Evolutionary conservation across 1,140 invertebrate genomes (phyloP).

Genomic region (Lucilia cuprina): DNA sequence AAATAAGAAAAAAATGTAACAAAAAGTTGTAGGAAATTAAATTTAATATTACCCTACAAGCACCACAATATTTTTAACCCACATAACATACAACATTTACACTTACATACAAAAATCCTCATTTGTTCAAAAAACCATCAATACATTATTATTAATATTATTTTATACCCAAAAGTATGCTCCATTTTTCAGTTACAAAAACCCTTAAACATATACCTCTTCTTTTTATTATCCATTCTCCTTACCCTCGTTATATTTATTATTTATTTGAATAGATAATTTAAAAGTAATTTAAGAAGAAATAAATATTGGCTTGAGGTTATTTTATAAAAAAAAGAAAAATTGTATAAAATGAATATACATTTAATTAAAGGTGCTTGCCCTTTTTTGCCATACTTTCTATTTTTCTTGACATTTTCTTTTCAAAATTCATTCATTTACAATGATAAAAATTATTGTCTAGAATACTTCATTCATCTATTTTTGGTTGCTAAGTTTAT

Average conservation of each 20-base stretch:
- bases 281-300: background rate
- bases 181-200: background rate
- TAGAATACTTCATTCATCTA: background rate
- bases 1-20: background rate
- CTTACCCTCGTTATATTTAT: background rate
- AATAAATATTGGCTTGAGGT: background rate
- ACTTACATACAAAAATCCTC: background rate
- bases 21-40: background rate
- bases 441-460: background rate
- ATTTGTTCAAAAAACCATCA: background rate
- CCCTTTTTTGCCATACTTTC: background rate
- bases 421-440: too few relatives aligned
- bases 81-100: background rate
- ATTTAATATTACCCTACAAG: too few relatives aligned
- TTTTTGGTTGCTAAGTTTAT: too few relatives aligned
- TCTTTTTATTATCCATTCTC: background rate
- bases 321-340: background rate
- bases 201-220: background rate
- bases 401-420: too few relatives aligned
- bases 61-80: too few relatives aligned
- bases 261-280: background rate
- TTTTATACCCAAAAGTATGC: background rate
- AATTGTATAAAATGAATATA: background rate
- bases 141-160: background rate
- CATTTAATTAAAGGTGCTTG: background rate